Percentiles rank a stretch among this genome's conserved stretches.
Evolutionary conservation across 1,140 invertebrate genomes (phyloP).

Genomic region (Agrilus planipennis): DNA sequence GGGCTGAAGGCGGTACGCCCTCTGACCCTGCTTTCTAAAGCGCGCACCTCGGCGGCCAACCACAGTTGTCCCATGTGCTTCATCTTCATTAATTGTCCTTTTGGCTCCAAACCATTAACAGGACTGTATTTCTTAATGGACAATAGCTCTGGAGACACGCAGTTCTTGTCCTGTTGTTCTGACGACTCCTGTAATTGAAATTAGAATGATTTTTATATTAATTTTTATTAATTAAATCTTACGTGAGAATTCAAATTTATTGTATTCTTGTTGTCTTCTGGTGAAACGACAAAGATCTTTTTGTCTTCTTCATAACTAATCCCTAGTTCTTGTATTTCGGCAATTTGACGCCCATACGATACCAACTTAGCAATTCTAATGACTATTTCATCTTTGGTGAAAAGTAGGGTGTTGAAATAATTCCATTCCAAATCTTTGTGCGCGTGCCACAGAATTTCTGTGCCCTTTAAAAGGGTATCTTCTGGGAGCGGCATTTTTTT

Average conservation of each 20-base stretch:
- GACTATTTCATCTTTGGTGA: conserved; percentile 50
- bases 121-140: neutral
- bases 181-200: no score
- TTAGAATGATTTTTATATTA: neutral
- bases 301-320: conserved; percentile 44
- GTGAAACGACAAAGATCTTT: conserved; percentile 34
- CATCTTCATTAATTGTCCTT: conserved; percentile 35
- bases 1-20: conserved; percentile 46
- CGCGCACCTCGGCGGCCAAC: conserved; percentile 44
- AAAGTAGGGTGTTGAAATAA: conserved; percentile 43
- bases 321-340: conserved; percentile 45
- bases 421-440: conserved; percentile 57
- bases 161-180: no score
- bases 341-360: conserved; percentile 59
- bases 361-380: conserved; percentile 55
- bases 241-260: neutral
- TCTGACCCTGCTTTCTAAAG: conserved; percentile 39
- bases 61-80: conserved; percentile 43
- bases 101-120: conserved; percentile 20
- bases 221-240: neutral
- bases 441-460: conserved; percentile 51
- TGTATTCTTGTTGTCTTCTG: neutral
- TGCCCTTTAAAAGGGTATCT: conserved; percentile 56
- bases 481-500: conserved; percentile 54
- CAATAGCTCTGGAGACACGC: neutral